Evolutionary conservation across 1,140 invertebrate species (phyloP), one percentile per base, ranked within the genome.

Genomic region (Microplitis demolitor): DNA sequence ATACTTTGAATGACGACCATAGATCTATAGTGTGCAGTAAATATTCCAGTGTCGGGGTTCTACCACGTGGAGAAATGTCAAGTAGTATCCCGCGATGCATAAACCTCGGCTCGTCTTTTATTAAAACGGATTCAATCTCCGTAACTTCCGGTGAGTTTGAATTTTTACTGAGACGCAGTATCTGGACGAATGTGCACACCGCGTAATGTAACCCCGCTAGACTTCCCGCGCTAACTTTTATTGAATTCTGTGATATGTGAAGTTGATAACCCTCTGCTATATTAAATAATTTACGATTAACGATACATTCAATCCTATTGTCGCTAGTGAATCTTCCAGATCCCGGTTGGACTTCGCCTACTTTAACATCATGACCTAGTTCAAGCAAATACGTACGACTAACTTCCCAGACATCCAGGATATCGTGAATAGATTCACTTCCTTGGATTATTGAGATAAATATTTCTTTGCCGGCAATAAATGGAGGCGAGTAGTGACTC

Each of bases 61-160:
- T 87, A 51, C 91, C 90, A 77, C 89, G 86, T 24, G 88, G 85
- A 8, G 90, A 90, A 66, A 92, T 88, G 78, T 93, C 92, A 60
- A 93, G 77, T 13, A 92, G 76, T 72, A 92, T 87, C 11, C 88
- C 91, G 70, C 92, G 84, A 73, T 91, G 89, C 13, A 85, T 81
- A 24, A 92, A 84, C 53, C 88, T 85, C 2, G 91, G 91, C 74
- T 89, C 88, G 78, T 93, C 92, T 78, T 91, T 89, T 61, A 93
- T 91, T 50, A 92, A 81, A 31, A 90, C 84, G 2, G 87, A 76
- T 78, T 85, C 74, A 76, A 87, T 80, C 72, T 87, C 77, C 69
- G 78, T 83, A 56, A 80, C 33, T 62, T 84, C 80, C 11, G 80
- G 61, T 35, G 67, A 74, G n/a, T 70, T 77, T 13, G 76, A 68